phyloP scores from a whole-genome alignment of 2,113 vertebrate genomes.

The Carassius carassius region DNA sequence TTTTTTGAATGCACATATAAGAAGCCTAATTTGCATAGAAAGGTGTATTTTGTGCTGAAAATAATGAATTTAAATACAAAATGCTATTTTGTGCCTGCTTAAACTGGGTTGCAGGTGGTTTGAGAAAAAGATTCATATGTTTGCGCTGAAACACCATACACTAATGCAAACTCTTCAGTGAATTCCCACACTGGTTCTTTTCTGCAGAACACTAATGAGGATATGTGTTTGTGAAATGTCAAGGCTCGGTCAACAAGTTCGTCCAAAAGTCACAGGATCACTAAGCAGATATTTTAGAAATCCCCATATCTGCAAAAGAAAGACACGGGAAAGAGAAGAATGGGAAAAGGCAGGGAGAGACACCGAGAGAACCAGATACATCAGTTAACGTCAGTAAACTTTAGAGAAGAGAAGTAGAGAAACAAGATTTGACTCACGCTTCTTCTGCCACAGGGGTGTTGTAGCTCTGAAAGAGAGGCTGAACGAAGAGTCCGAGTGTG shows the following conservation, averaged over 20 bases:
- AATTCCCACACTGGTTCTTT: not conserved
- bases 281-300: constrained; percentile 16
- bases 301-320: constrained; percentile 30
- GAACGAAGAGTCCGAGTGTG: constrained; percentile 80
- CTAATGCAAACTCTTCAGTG: not conserved
- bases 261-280: not conserved
- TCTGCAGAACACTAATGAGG: not conserved
- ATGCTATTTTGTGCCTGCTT: not conserved
- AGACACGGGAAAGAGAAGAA: not conserved
- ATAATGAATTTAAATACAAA: not conserved
- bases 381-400: not conserved
- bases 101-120: not conserved
- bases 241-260: not conserved
- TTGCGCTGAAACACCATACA: not conserved
- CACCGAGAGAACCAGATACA: not conserved
- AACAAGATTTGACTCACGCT: constrained; percentile 59
- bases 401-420: constrained; percentile 14
- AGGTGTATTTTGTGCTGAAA: not conserved
- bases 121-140: not conserved
- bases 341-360: not conserved
- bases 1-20: not conserved
- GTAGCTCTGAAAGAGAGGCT: constrained; percentile 81
- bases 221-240: constrained; percentile 13
- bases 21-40: constrained; percentile 24
- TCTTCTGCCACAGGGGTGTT: constrained; percentile 71